Evolutionary conservation across 2,797 vertebrate species (phyloP), one percentile per base, ranked within the genome.

Genomic region (Myripristis murdjan): DNA sequence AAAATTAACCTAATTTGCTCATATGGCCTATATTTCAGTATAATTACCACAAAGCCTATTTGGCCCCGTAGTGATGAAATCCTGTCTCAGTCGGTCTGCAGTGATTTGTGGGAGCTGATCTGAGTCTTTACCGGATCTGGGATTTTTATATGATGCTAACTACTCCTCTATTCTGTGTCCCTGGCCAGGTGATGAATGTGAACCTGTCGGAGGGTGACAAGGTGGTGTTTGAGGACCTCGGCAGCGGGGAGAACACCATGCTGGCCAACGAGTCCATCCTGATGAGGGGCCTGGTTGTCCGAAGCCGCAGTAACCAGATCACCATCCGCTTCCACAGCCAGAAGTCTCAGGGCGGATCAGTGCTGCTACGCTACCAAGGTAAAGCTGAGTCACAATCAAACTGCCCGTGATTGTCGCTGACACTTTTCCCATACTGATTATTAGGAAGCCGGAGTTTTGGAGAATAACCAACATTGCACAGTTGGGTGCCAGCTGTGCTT

Each of bases 211-310:
- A 96, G 18, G 96, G 96, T 2, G 97, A 99, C 77, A 95, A 82
- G 0, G 82, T 98, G 79, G 93, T 90, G 0, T 95, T 99, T 80
- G 96, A 98, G 87, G 96, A 96, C 1, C 20, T 93, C 0, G 96
- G 95, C 0, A 93, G 94, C 0, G 53, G 90, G 26, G 96, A 96
- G 70, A 95, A 96, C 3, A 82, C 92, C 5, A 89, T 96, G 20
- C 85, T 98, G 90, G 97, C 96, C 87, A 98, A 98, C 0, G 95
- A 98, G 87, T 96, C 96, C 69, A 96, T 98, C 87, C 93, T 99
- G 73, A 93, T 96, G 84, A 94, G 93, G 41, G 97, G 97, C 9
- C 92, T 98, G 84, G 95, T 98, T 41, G 96, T 98, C 53, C 95
- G 97, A 14, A 97, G 97, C 85, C 95, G 95, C 2, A 97, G 95